phyloP scores from a whole-genome alignment of 2,888 invertebrate genomes.

The Litoditis marina region DNA sequence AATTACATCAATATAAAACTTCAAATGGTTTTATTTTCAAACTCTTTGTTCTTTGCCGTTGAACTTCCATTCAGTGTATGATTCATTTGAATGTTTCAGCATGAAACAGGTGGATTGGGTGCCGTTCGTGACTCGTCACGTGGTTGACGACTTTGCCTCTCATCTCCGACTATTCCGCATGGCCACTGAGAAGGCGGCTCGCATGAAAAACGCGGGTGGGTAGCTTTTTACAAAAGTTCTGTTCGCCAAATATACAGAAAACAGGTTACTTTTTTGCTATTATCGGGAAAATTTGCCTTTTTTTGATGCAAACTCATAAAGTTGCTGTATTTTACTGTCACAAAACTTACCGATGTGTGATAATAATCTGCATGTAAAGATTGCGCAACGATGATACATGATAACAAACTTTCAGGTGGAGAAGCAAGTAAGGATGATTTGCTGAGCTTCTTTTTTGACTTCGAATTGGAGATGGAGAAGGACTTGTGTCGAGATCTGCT shows the following conservation, averaged over 20 bases:
- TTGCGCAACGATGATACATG: neutral
- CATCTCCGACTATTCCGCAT: slow-evolving; percentile 83
- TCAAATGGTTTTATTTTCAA: no score
- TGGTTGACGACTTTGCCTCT: slow-evolving; percentile 85
- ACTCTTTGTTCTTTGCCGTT: no score
- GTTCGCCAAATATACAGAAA: neutral
- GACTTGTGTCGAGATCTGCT: slow-evolving; percentile 77
- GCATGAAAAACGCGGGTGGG: neutral
- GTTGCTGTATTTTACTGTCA: neutral
- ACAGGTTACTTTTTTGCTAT: neutral
- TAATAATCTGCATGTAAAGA: no score
- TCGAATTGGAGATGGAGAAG: slow-evolving; percentile 82
- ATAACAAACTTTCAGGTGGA: no score
- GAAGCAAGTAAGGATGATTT: slow-evolving; percentile 63
- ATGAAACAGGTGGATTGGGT: slow-evolving; percentile 78
- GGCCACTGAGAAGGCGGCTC: slow-evolving; percentile 67
- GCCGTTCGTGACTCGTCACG: slow-evolving; percentile 78
- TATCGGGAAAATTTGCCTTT: no score
- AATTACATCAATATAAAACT: no score
- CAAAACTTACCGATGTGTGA: neutral
- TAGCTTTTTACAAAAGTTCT: no score
- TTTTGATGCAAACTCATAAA: neutral
- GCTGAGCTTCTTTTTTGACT: slow-evolving; percentile 81
- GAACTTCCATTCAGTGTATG: no score
- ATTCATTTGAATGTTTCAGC: no score